Conservation (phyloP, 2,113 vertebrate genomes). For the Manacus vitellinus region DNA sequence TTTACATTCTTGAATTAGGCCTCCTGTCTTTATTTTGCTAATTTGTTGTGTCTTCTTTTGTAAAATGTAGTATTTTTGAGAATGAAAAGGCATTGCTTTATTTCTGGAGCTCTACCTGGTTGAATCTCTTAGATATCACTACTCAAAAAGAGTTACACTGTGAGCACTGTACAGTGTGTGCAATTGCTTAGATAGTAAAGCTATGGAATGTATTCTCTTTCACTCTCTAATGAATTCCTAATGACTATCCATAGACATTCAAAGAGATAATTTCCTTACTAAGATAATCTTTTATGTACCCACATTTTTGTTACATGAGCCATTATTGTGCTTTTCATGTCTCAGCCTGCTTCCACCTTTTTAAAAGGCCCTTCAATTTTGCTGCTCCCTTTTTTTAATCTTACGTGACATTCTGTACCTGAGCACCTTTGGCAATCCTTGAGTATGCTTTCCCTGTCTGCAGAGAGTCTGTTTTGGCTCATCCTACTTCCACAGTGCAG, state of each 20-base stretch:
- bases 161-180: not conserved
- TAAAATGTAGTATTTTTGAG: not conserved
- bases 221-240: not conserved
- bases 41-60: not conserved
- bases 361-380: slow-evolving; percentile 8
- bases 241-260: slow-evolving; percentile 1
- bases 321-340: not conserved
- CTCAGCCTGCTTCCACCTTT: not conserved
- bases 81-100: not conserved
- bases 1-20: not conserved
- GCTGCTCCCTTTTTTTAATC: not conserved
- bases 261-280: not conserved
- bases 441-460: not conserved
- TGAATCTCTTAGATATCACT: not conserved
- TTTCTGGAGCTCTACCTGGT: not conserved
- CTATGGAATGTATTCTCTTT: not conserved
- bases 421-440: slow-evolving; percentile 29
- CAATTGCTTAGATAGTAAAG: not conserved
- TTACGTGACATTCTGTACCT: slow-evolving; percentile 29
- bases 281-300: slow-evolving; percentile 11
- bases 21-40: not conserved
- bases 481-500: slow-evolving; percentile 41
- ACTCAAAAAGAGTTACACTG: not conserved
- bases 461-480: slow-evolving; percentile 35
- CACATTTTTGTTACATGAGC: not conserved